A percentile compares a stretch with the other conserved stretches of the same genome.
These are phyloP conservation scores for Colaptes auratus DNA, from an alignment of 2,113 vertebrate genomes.

Conservation along the genomic window DNA sequence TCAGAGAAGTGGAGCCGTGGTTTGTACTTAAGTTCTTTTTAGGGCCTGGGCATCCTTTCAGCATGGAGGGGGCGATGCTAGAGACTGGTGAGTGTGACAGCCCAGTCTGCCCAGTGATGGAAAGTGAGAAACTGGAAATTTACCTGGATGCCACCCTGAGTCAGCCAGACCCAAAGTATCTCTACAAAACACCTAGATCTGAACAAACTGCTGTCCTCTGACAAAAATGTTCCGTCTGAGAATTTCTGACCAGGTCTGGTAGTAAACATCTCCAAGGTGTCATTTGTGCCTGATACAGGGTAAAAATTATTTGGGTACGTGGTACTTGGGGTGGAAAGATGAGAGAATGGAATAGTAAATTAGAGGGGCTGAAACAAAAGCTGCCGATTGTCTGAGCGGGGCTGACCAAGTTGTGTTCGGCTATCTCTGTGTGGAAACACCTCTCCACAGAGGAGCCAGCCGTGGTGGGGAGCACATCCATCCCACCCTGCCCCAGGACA, in stretches of 20 bases:
- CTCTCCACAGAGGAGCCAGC: background rate
- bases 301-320: background rate
- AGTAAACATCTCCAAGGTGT: constrained; percentile 41
- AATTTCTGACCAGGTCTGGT: constrained; percentile 22
- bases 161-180: background rate
- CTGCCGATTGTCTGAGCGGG: background rate
- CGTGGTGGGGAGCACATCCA: fast-evolving
- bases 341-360: constrained; percentile 42
- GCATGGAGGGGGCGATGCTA: background rate
- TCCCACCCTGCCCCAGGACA: background rate
- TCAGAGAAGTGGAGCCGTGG: background rate
- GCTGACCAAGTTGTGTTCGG: fast-evolving
- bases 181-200: constrained; percentile 23
- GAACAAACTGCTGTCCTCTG: background rate
- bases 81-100: background rate
- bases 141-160: constrained; percentile 45
- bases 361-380: background rate
- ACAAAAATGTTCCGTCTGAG: constrained; percentile 63
- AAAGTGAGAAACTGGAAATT: constrained; percentile 18
- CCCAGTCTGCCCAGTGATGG: background rate
- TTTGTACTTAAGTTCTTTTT: background rate
- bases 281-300: constrained; percentile 12
- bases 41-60: background rate
- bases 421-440: background rate
- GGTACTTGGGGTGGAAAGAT: background rate